Conservation (phyloP, 2,113 vertebrate genomes). For the Anoura caudifer region DNA sequence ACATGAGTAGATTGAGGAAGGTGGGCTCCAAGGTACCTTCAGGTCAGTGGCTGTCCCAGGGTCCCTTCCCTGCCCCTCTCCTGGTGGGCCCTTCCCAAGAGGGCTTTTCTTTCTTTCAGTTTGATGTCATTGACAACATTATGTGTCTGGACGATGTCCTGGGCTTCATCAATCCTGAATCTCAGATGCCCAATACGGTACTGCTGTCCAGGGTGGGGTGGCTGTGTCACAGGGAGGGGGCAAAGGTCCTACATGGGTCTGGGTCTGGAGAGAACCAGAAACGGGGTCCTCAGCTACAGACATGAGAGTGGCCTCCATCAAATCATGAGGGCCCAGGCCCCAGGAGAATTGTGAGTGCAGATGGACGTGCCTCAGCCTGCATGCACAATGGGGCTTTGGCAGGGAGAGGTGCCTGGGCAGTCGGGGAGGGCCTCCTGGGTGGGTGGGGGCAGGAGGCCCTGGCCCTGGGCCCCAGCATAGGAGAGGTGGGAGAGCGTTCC, state of each 20-base stretch:
- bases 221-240: slow-evolving; percentile 52
- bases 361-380: not conserved
- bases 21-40: not conserved
- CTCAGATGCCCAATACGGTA: slow-evolving; percentile 97
- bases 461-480: not conserved
- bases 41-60: not conserved
- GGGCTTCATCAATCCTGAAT: slow-evolving; percentile 88
- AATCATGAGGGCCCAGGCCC: not conserved
- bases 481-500: not conserved
- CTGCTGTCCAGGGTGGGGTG: not conserved
- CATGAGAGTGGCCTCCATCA: not conserved
- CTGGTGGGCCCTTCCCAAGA: not conserved
- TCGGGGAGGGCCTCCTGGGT: not conserved
- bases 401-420: not conserved
- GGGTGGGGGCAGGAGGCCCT: not conserved
- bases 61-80: not conserved
- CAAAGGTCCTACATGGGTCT: rapidly evolving
- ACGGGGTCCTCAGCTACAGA: not conserved
- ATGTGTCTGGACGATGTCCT: slow-evolving; percentile 95
- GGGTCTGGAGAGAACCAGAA: not conserved
- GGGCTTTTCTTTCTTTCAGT: slow-evolving; percentile 80
- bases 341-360: not conserved
- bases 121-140: slow-evolving; percentile 97
- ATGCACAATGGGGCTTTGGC: not conserved
- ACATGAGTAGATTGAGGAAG: not conserved